These are phyloP conservation scores for Calypte anna DNA, from an alignment of 2,113 vertebrate species.

Conservation along the genomic window DNA sequence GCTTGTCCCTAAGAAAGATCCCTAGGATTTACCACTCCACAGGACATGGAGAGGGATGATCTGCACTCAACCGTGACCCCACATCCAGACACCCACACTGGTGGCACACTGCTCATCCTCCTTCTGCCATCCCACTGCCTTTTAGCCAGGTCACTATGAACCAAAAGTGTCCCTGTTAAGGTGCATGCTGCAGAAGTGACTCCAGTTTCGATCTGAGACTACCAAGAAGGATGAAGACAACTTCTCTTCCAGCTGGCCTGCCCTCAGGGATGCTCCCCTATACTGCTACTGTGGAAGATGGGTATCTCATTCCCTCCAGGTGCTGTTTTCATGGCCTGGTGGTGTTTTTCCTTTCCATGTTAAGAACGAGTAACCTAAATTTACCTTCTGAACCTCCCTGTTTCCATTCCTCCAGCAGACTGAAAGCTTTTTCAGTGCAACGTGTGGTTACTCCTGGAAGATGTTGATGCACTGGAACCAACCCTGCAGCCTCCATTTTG, in stretches of 20 bases:
- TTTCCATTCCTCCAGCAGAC: background rate
- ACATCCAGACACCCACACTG: background rate
- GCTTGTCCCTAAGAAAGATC: background rate
- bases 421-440: background rate
- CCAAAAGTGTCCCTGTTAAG: background rate
- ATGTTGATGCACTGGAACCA: fast-evolving
- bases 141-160: background rate
- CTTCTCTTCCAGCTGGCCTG: fast-evolving
- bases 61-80: background rate
- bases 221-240: background rate
- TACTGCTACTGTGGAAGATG: background rate
- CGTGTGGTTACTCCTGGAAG: background rate
- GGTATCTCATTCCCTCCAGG: background rate
- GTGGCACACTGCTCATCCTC: background rate
- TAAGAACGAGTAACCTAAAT: background rate
- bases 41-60: background rate
- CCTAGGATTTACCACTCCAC: background rate
- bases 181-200: background rate
- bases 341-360: background rate
- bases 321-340: background rate
- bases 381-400: background rate
- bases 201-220: background rate
- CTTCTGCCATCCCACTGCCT: background rate
- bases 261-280: background rate
- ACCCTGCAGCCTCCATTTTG: background rate